A percentile compares a stretch with the other conserved stretches of the same genome.
Conservation (phyloP, 2,113 vertebrate genomes). For the Brevimyrus niger region DNA sequence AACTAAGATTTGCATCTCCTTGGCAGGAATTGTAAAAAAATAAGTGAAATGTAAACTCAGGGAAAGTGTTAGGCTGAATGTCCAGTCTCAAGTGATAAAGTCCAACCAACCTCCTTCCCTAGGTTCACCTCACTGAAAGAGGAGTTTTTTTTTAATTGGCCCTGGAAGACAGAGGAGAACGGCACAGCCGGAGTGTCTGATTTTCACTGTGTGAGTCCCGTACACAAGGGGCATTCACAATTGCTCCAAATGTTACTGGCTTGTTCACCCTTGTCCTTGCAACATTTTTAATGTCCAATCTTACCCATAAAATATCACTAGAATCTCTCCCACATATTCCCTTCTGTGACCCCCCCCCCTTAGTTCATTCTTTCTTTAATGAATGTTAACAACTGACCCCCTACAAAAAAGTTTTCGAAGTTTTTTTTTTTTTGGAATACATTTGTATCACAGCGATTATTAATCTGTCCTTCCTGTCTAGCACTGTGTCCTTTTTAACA, state of each 20-base stretch:
- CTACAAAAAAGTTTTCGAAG: neutral
- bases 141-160: neutral
- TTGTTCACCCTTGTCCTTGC: neutral
- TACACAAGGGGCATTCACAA: neutral
- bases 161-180: neutral
- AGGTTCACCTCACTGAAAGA: slow-evolving; percentile 6
- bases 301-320: neutral
- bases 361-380: neutral
- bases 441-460: neutral
- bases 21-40: neutral
- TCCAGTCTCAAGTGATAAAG: neutral
- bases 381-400: neutral
- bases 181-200: neutral
- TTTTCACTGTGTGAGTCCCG: slow-evolving; percentile 6
- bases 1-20: neutral
- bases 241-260: neutral
- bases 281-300: slow-evolving; percentile 3
- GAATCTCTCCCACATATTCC: neutral
- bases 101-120: neutral
- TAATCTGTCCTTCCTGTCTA: neutral
- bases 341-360: neutral
- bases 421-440: neutral
- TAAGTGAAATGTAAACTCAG: neutral
- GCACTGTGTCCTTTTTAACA: neutral
- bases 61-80: neutral